phyloP scores from a whole-genome alignment of 2,888 invertebrate genomes.

The Cephus sareptanus region DNA sequence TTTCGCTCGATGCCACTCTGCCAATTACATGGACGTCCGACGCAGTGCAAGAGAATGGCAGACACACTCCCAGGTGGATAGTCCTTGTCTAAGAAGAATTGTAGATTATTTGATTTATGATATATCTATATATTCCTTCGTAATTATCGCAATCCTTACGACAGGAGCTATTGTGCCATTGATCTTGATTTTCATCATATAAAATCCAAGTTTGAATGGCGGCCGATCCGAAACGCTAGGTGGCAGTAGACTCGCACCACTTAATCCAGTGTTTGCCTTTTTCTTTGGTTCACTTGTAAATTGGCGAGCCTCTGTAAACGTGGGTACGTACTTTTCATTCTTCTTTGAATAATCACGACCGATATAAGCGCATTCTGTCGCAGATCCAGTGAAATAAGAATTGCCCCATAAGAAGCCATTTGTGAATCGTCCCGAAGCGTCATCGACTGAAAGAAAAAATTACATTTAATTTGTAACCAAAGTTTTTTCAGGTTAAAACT shows the following conservation, averaged over 20 bases:
- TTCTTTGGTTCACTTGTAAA: slow-evolving; percentile 48
- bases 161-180: slow-evolving; percentile 37
- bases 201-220: slow-evolving; percentile 61
- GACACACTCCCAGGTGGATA: slow-evolving; percentile 80
- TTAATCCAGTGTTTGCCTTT: slow-evolving; percentile 39
- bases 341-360: slow-evolving; percentile 40
- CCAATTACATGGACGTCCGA: slow-evolving; percentile 70
- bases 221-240: slow-evolving; percentile 40
- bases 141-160: background rate
- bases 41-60: slow-evolving; percentile 77
- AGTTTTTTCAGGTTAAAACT: no score
- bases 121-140: no score
- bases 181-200: slow-evolving; percentile 55
- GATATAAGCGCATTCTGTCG: slow-evolving; percentile 60
- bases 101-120: no score
- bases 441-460: slow-evolving; percentile 53
- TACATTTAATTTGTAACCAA: no score
- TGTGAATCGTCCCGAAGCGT: slow-evolving; percentile 62
- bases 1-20: slow-evolving; percentile 68
- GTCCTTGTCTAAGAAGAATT: slow-evolving; percentile 72
- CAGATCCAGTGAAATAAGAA: slow-evolving; percentile 62
- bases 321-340: slow-evolving; percentile 27
- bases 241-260: slow-evolving; percentile 25
- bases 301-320: slow-evolving; percentile 38
- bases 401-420: slow-evolving; percentile 65